Evolutionary conservation across 2,797 vertebrate species (phyloP), one percentile per base, ranked within the genome.

Genomic region (Botia kubotai): DNA sequence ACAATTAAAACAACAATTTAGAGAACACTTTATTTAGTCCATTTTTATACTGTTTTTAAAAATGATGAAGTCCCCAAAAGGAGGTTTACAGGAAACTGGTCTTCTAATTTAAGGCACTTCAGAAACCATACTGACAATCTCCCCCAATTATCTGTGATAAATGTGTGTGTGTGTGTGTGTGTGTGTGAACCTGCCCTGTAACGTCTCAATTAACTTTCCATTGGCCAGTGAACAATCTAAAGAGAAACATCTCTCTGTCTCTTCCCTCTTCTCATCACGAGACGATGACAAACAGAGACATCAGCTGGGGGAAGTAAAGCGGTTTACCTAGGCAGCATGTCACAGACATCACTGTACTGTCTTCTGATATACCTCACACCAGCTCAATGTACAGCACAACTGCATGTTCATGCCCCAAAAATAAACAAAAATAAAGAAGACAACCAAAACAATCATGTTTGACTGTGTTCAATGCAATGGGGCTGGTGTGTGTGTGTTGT

Each of bases 191-290:
- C n/a, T 72, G 81, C 62, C 78, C 68, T 82, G 84, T 84, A 81
- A 85, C 80, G 84, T 84, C 86, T 88, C 81, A 87, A 85, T 88
- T 88, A 88, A 87, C 86, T 85, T 79, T 74, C 7, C 55, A 86
- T 83, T 80, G 79, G 86, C 82, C 84, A 86, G 26, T 62, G 76
- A 86, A 83, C 85, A 79, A 84, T 85, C 79, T 78, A 86, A 84
- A 85, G 82, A 85, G 50, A 62, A 83, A 79, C 33, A 33, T 0
- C 2, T 39, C 7, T 39, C 39, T 8, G 29, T 29, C 7, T 39
- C 5, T 39, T 39, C 19, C 17, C n/a, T n/a, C 23, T 6, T 71
- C 29, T 76, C 7, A 21, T 57, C 4, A 57, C n/a, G 19, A 6
- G 16, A 55, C 17, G 16, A 6, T 17, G 16, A 46, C 12, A 55